A percentile compares a stretch with the other conserved stretches of the same genome.
These are phyloP conservation scores for Platypus cylindrus DNA, from an alignment of 2,888 invertebrate genomes.

Conservation along the genomic window DNA sequence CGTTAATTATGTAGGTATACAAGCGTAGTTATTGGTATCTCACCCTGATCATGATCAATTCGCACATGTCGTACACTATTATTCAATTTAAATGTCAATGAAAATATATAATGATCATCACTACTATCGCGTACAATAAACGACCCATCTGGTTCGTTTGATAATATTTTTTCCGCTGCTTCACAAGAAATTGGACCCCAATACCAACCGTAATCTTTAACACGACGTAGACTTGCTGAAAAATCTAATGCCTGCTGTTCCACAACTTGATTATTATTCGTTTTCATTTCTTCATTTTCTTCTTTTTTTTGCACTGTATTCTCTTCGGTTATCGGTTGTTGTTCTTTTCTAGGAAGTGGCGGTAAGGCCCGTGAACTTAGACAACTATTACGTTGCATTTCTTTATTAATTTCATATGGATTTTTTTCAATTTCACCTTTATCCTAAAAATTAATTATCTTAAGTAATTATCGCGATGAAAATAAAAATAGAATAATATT, in stretches of 20 bases:
- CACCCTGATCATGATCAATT: conserved; percentile 91
- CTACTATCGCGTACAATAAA: conserved; percentile 90
- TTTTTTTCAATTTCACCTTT: conserved; percentile 11
- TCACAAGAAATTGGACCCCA: conserved; percentile 90
- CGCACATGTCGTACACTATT: conserved; percentile 80
- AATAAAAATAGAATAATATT: conserved; percentile 23
- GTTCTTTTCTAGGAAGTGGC: conserved; percentile 41
- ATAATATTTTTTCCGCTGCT: conserved; percentile 80
- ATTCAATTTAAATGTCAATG: conserved; percentile 83
- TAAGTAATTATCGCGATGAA: conserved; percentile 16
- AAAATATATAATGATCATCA: conserved; percentile 91
- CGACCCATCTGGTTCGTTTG: conserved; percentile 86
- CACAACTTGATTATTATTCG: too few relatives aligned
- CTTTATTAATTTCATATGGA: conserved; percentile 13
- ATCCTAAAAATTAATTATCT: conserved; percentile 7
- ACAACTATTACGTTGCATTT: conserved; percentile 37
- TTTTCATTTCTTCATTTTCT: too few relatives aligned
- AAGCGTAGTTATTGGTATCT: neutral
- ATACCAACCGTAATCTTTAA: conserved; percentile 93
- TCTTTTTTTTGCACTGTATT: neutral
- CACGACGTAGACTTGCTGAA: conserved; percentile 83
- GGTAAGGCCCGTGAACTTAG: conserved; percentile 55
- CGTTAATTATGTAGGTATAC: conserved; percentile 1
- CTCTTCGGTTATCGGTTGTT: conserved; percentile 16
- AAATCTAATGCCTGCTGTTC: conserved; percentile 55